phyloP scores from a whole-genome alignment of 2,797 vertebrate genomes.

The Chaunax sp. region DNA sequence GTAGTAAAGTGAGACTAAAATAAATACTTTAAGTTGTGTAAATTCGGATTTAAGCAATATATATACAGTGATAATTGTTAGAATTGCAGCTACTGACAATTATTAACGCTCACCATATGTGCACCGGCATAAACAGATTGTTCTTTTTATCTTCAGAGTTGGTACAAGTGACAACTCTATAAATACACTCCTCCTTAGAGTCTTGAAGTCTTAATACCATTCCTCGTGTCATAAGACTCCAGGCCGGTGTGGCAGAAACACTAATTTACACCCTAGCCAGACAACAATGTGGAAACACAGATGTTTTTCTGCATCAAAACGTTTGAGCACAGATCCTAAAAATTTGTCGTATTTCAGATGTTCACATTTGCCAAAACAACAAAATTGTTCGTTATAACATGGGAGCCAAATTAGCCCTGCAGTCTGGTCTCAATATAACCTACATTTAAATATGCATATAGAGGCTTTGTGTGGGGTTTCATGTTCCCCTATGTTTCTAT shows the following conservation, averaged over 20 bases:
- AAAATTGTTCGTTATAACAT: background rate
- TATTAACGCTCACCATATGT: constrained; percentile 18
- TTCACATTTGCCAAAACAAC: background rate
- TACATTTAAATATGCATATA: background rate
- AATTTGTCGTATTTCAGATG: constrained; percentile 3
- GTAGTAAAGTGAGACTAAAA: background rate
- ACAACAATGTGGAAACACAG: constrained; percentile 23
- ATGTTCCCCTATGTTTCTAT: constrained; percentile 10
- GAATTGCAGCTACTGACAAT: constrained; percentile 9
- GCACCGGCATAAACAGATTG: constrained; percentile 1
- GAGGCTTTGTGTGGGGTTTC: constrained; percentile 4
- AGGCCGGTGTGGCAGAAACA: constrained; percentile 24
- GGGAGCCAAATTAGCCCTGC: too few relatives aligned
- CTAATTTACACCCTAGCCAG: constrained; percentile 42
- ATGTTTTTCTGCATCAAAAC: constrained; percentile 13
- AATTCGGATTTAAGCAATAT: constrained; percentile 2
- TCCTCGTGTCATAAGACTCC: constrained; percentile 52
- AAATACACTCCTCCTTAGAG: constrained; percentile 52
- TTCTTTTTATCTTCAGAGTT: constrained; percentile 37
- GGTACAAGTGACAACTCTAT: constrained; percentile 58
- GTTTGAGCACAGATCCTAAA: constrained; percentile 12
- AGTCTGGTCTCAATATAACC: background rate
- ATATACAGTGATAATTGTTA: background rate
- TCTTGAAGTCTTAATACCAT: constrained; percentile 59
- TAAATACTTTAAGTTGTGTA: background rate